Conservation (phyloP, 2,888 invertebrate species). For the Rosalia funebris region DNA sequence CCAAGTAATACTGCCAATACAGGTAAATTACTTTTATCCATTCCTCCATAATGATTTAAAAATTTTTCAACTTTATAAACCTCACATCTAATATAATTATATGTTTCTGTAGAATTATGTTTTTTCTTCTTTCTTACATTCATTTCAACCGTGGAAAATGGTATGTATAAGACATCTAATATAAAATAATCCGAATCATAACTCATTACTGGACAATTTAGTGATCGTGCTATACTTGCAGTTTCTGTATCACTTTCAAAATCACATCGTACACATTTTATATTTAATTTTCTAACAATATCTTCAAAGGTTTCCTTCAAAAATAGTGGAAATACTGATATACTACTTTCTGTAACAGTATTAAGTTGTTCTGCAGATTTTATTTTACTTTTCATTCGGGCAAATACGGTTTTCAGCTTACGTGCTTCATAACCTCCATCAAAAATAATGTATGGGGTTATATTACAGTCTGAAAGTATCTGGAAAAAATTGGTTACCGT, state of each 20-base stretch:
- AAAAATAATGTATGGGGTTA: constrained; percentile 78
- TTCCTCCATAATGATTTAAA: constrained; percentile 71
- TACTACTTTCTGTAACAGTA: constrained; percentile 66
- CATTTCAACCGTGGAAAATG: constrained; percentile 74
- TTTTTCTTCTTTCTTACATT: constrained; percentile 51
- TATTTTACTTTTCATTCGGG: constrained; percentile 50
- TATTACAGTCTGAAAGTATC: constrained; percentile 74
- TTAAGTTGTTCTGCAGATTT: constrained; percentile 64
- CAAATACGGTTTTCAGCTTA: constrained; percentile 49
- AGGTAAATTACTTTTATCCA: constrained; percentile 73
- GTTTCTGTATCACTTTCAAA: constrained; percentile 93
- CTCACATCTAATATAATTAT: constrained; percentile 72
- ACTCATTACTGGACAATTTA: constrained; percentile 88
- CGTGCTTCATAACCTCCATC: constrained; percentile 74
- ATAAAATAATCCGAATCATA: constrained; percentile 96
- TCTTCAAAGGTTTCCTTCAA: constrained; percentile 79
- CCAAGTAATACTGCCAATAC: constrained; percentile 85
- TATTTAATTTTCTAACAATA: constrained; percentile 72
- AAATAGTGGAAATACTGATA: constrained; percentile 79
- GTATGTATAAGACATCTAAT: constrained; percentile 84
- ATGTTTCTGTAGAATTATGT: constrained; percentile 38
- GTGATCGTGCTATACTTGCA: constrained; percentile 79
- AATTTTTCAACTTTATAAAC: constrained; percentile 79
- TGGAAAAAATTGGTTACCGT: constrained; percentile 75
- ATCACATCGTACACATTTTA: constrained; percentile 78